These are phyloP conservation scores for Drosophila miranda DNA, from an alignment of 1,140 invertebrate species.

Conservation along the genomic window DNA sequence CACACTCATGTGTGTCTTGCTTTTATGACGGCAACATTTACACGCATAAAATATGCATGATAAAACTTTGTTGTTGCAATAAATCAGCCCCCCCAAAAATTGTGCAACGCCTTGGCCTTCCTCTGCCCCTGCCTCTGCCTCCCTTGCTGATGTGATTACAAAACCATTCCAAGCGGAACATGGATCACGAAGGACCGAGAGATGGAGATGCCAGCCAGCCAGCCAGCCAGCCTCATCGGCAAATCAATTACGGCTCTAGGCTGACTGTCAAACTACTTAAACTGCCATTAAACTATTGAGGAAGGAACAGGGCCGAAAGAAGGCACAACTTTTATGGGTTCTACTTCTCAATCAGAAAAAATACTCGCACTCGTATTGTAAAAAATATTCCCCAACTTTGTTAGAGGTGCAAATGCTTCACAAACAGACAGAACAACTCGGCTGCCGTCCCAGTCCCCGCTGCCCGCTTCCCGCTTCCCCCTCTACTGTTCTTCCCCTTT, in stretches of 20 bases:
- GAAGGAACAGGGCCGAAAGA: slow-evolving; percentile 28
- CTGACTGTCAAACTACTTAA: slow-evolving; percentile 74
- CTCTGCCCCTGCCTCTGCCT: background rate
- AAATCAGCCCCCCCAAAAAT: slow-evolving; percentile 67
- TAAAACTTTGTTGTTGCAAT: slow-evolving; percentile 80
- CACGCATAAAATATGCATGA: slow-evolving; percentile 82
- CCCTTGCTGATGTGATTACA: slow-evolving; percentile 64
- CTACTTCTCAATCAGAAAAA: slow-evolving; percentile 43
- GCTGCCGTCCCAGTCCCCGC: background rate
- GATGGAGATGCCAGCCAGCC: slow-evolving; percentile 51
- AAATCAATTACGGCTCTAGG: slow-evolving; percentile 33
- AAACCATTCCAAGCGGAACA: slow-evolving; percentile 64
- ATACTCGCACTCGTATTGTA: slow-evolving; percentile 36
- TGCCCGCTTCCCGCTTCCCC: background rate
- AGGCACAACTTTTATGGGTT: slow-evolving; percentile 24
- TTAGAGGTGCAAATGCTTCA: slow-evolving; percentile 71
- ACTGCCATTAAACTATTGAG: slow-evolving; percentile 81
- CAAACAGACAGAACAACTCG: slow-evolving; percentile 42
- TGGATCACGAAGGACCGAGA: slow-evolving; percentile 34
- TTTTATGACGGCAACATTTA: slow-evolving; percentile 82
- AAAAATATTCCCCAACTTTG: slow-evolving; percentile 66
- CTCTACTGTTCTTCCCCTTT: background rate
- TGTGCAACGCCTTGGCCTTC: slow-evolving; percentile 51
- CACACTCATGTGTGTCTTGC: slow-evolving; percentile 33
- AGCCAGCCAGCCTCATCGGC: slow-evolving; percentile 7